Percentiles rank a stretch among this genome's conserved stretches.
These are phyloP conservation scores for Colius striatus DNA, from an alignment of 2,113 vertebrate genomes.

Conservation along the genomic window DNA sequence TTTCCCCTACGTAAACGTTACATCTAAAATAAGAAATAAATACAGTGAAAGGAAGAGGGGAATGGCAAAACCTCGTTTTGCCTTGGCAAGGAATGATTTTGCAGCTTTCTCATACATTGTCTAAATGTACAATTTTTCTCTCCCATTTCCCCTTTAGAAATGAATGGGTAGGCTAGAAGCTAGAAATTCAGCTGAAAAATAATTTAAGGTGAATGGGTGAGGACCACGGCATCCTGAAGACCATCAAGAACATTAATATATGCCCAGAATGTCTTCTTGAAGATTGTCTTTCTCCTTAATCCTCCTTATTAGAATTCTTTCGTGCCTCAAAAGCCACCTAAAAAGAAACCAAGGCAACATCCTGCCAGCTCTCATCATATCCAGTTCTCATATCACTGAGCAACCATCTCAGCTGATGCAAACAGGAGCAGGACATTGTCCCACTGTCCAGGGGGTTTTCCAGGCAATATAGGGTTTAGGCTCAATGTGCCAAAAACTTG, in stretches of 20 bases:
- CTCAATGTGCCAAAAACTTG: not conserved
- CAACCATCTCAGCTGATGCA: not conserved
- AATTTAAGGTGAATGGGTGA: not conserved
- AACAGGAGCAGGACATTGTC: not conserved
- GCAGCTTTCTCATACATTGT: constrained; percentile 17
- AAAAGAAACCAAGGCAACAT: not conserved
- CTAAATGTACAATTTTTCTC: not conserved
- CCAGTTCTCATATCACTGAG: not conserved
- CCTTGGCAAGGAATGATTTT: constrained; percentile 39
- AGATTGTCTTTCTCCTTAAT: not conserved
- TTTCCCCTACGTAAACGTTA: constrained; percentile 1
- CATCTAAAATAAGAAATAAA: constrained; percentile 10
- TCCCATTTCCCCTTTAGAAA: not conserved
- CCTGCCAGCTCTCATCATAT: not conserved
- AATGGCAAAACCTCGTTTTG: not conserved
- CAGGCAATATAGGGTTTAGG: not conserved
- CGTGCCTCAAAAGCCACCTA: not conserved
- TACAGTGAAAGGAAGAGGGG: not conserved
- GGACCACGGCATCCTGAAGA: not conserved
- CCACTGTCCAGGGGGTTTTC: not conserved
- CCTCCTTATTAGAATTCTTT: not conserved
- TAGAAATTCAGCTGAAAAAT: not conserved
- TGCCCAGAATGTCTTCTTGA: not conserved
- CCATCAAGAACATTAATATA: not conserved
- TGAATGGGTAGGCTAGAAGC: not conserved